phyloP scores from a whole-genome alignment of 2,797 vertebrate species.

The Urosaurus nigricauda region DNA sequence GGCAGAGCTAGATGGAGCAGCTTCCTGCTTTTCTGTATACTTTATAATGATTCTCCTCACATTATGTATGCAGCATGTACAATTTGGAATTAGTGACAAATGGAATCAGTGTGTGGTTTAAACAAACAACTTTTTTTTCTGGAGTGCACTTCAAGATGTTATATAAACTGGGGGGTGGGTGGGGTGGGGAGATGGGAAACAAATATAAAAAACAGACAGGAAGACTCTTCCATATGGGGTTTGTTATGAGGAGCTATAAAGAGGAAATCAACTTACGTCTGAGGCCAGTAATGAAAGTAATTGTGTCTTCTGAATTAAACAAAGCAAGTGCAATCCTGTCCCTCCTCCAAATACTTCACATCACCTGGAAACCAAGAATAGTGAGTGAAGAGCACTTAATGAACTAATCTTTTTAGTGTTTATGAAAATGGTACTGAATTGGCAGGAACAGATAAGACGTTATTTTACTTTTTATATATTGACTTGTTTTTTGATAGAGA shows the following conservation, averaged over 20 bases:
- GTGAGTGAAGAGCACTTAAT: neutral
- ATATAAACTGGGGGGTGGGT: neutral
- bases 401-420: slow-evolving; percentile 19
- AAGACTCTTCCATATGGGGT: slow-evolving; percentile 16
- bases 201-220: neutral
- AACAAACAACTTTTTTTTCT: neutral
- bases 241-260: slow-evolving; percentile 6
- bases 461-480: slow-evolving; percentile 11
- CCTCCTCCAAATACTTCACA: neutral
- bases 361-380: neutral
- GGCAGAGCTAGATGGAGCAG: neutral
- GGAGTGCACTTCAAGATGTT: neutral
- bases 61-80: neutral
- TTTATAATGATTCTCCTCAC: neutral
- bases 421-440: slow-evolving; percentile 2
- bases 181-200: neutral
- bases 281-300: neutral
- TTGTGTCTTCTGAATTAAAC: neutral
- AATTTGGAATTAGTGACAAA: neutral
- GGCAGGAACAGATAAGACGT: neutral
- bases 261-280: neutral
- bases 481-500: slow-evolving; percentile 1
- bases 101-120: neutral
- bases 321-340: neutral
- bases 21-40: neutral